A percentile compares a stretch with the other conserved stretches of the same genome.
Conservation (phyloP, 2,888 invertebrate genomes). For the Amphimallon solstitiale region DNA sequence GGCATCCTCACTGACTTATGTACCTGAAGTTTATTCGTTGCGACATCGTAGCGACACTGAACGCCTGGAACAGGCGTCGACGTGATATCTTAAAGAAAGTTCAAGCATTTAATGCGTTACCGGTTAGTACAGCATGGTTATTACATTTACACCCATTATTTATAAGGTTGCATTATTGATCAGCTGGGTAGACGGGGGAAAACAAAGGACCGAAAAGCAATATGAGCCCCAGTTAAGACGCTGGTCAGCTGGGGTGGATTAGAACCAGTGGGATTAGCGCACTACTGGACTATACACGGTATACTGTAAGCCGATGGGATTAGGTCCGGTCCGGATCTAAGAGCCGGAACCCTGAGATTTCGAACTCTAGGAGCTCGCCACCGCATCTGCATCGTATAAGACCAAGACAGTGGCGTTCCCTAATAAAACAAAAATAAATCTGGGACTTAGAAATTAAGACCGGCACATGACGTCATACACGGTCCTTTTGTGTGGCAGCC, state of each 20-base stretch:
- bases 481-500: conserved; percentile 58
- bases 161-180: conserved; percentile 66
- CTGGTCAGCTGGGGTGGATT: conserved; percentile 65
- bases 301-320: conserved; percentile 64
- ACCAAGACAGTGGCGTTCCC: conserved; percentile 48
- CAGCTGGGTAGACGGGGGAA: conserved; percentile 53
- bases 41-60: conserved; percentile 23
- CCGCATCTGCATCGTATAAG: conserved; percentile 61
- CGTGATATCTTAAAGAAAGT: conserved; percentile 28
- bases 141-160: conserved; percentile 56
- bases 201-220: conserved; percentile 65
- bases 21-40: conserved; percentile 45
- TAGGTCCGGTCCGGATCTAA: conserved; percentile 61
- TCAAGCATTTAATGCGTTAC: background rate
- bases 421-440: conserved; percentile 61
- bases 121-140: conserved; percentile 14
- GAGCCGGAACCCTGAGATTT: conserved; percentile 63
- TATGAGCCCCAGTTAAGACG: conserved; percentile 65
- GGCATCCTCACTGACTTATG: conserved; percentile 48
- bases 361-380: conserved; percentile 43
- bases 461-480: conserved; percentile 55
- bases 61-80: conserved; percentile 10
- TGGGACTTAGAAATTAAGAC: conserved; percentile 57
- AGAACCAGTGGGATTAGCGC: conserved; percentile 64
- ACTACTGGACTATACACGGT: conserved; percentile 64